Evolutionary conservation across 2,888 invertebrate genomes (phyloP).

Genomic region (Nycteola revayana): DNA sequence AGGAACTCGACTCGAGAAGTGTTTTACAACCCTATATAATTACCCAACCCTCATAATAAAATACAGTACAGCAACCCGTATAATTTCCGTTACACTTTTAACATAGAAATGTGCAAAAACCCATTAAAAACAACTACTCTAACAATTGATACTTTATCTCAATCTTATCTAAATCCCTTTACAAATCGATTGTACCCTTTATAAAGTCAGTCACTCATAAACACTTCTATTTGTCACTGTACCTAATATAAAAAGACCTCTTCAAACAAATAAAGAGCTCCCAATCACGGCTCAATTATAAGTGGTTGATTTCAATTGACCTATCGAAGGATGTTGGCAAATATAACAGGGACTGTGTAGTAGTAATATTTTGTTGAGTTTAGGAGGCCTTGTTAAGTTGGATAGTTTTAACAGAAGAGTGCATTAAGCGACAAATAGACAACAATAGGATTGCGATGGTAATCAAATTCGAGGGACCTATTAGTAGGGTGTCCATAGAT

Average conservation of each 20-base stretch:
- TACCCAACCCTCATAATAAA: background rate
- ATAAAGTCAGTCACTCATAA: conserved; percentile 56
- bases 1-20: too few species aligned
- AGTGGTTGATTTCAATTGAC: conserved; percentile 30
- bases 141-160: conserved; percentile 39
- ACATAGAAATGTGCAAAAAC: conserved; percentile 12
- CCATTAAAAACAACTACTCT: conserved; percentile 41
- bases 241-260: conserved; percentile 35
- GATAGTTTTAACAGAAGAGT: conserved; percentile 40
- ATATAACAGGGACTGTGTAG: conserved; percentile 27
- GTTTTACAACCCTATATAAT: too few species aligned
- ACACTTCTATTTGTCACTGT: conserved; percentile 42
- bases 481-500: conserved; percentile 43
- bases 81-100: conserved; percentile 11
- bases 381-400: conserved; percentile 35
- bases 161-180: conserved; percentile 36
- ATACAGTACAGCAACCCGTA: conserved; percentile 13
- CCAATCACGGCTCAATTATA: conserved; percentile 27
- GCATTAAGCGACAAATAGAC: conserved; percentile 57
- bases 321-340: conserved; percentile 17
- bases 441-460: conserved; percentile 60
- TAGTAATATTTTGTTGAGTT: conserved; percentile 19
- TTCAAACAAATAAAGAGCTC: conserved; percentile 22
- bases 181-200: conserved; percentile 43
- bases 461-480: conserved; percentile 63